phyloP scores from a whole-genome alignment of 2,113 vertebrate genomes.

The Lycocorax pyrrhopterus region DNA sequence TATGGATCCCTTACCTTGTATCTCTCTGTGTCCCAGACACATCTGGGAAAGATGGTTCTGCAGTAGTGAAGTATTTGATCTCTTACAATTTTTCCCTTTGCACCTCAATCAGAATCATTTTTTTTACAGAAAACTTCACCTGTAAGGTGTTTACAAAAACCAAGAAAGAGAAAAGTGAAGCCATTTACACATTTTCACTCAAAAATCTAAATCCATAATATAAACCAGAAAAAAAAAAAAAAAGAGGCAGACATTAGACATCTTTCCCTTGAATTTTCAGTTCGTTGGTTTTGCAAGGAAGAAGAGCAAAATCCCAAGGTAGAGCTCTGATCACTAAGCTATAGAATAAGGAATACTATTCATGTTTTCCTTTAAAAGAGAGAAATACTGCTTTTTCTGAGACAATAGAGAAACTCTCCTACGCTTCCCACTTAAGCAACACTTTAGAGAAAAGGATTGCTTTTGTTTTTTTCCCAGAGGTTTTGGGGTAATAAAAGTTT shows the following conservation, averaged over 20 bases:
- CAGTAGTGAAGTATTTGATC: not conserved
- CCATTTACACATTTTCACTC: not conserved
- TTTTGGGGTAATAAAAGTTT: not conserved
- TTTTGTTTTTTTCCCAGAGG: not conserved
- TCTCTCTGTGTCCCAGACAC: not conserved
- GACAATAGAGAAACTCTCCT: not conserved
- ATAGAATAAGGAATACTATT: not conserved
- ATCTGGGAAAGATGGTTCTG: not conserved
- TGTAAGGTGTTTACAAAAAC: not conserved
- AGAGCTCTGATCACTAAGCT: not conserved
- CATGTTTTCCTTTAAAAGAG: not conserved
- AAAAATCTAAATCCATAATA: not conserved
- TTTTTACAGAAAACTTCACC: not conserved
- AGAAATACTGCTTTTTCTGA: not conserved
- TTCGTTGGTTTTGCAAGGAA: not conserved
- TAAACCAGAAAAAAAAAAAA: not conserved
- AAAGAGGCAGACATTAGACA: not conserved
- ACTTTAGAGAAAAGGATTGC: not conserved
- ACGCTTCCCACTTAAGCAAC: not conserved
- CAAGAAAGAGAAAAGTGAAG: not conserved
- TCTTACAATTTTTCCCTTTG: not conserved
- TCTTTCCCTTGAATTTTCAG: not conserved
- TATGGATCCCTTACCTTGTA: not conserved
- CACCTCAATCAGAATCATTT: not conserved
- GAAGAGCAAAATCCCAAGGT: not conserved